These are phyloP conservation scores for Tryphoninae sp. DNA, from an alignment of 2,888 invertebrate genomes.

Conservation along the genomic window DNA sequence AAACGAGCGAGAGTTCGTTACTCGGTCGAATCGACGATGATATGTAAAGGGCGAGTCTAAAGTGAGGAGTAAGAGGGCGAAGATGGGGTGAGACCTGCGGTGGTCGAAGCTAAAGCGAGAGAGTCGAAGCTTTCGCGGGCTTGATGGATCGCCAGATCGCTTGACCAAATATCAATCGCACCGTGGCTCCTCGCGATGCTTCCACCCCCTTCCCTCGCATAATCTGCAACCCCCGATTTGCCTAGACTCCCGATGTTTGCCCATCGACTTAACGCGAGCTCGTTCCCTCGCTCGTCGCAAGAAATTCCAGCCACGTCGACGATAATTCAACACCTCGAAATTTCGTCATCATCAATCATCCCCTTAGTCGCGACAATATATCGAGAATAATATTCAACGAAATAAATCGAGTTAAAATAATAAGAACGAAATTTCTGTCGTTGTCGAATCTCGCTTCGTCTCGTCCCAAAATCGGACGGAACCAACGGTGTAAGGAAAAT, in stretches of 20 bases:
- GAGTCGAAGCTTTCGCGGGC: constrained; percentile 68
- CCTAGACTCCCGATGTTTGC: constrained; percentile 68
- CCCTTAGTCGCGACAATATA: neutral
- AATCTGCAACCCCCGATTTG: constrained; percentile 70
- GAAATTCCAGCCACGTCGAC: constrained; percentile 34
- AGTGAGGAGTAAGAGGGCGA: neutral
- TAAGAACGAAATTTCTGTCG: constrained; percentile 15
- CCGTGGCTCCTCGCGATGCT: constrained; percentile 52
- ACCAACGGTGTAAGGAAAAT: constrained; percentile 44
- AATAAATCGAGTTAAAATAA: constrained; percentile 37
- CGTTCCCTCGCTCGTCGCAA: constrained; percentile 14
- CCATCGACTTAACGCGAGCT: constrained; percentile 66
- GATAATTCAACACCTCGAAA: constrained; percentile 24
- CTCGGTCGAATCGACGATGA: neutral
- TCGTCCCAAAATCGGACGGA: neutral
- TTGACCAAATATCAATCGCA: constrained; percentile 75
- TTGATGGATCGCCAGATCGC: constrained; percentile 72
- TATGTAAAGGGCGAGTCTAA: neutral
- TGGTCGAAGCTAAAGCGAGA: constrained; percentile 66
- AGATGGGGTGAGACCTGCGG: constrained; percentile 52
- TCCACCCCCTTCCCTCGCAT: constrained; percentile 68
- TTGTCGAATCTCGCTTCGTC: constrained; percentile 38
- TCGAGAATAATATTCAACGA: neutral
- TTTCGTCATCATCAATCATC: constrained; percentile 46
- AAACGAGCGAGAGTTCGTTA: neutral